Evolutionary conservation across 2,797 vertebrate genomes (phyloP).

Genomic region (Passerculus sandwichensis): DNA sequence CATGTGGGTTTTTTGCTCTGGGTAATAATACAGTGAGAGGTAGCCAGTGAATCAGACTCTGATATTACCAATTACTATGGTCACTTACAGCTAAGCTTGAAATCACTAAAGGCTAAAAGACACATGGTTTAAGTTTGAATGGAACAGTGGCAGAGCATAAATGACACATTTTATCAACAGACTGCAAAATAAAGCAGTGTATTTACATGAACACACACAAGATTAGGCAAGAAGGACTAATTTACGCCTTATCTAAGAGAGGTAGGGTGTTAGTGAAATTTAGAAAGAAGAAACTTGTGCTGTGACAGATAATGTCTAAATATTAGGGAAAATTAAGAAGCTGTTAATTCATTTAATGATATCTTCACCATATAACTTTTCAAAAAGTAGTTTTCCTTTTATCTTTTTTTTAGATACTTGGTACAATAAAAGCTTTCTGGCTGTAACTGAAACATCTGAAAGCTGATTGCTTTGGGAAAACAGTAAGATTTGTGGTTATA

Average conservation of each 20-base stretch:
- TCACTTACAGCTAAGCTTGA: neutral
- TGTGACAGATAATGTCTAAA: neutral
- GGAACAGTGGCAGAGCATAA: neutral
- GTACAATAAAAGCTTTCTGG: neutral
- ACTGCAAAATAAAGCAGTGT: neutral
- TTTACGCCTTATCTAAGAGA: neutral
- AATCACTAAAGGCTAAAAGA: neutral
- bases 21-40: neutral
- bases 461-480: neutral
- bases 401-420: neutral
- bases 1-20: neutral
- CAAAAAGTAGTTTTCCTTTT: neutral
- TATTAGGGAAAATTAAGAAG: neutral
- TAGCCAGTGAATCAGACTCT: neutral
- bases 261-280: neutral
- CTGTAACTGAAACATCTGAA: neutral
- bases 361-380: neutral
- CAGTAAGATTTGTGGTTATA: neutral
- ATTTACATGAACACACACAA: neutral
- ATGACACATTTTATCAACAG: neutral
- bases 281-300: neutral
- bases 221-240: neutral
- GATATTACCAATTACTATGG: neutral
- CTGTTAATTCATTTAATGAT: neutral
- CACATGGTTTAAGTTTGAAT: neutral